A percentile compares a stretch with the other conserved stretches of the same genome.
Evolutionary conservation across 1,140 invertebrate genomes (phyloP).

Genomic region (Hesperophylax magnus): DNA sequence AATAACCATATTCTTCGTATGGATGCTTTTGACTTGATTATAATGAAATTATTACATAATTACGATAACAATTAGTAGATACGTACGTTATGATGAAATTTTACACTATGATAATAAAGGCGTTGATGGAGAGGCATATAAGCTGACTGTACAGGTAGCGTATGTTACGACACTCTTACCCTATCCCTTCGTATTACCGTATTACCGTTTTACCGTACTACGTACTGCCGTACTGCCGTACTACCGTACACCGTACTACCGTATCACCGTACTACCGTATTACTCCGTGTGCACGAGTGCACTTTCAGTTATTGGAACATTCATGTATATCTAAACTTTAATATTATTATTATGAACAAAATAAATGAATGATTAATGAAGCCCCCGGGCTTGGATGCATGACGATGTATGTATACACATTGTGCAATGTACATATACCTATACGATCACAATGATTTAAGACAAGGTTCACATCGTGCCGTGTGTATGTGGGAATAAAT

Average conservation of each 20-base stretch:
- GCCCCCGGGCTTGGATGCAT: slow-evolving; percentile 70
- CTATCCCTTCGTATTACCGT: slow-evolving; percentile 40
- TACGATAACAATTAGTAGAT: slow-evolving; percentile 56
- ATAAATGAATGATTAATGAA: slow-evolving; percentile 59
- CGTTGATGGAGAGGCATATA: slow-evolving; percentile 57
- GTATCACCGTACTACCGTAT: slow-evolving; percentile 37
- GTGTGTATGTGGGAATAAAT: slow-evolving; percentile 89
- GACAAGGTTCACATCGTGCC: slow-evolving; percentile 89
- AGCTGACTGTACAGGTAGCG: slow-evolving; percentile 66
- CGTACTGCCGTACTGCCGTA: slow-evolving; percentile 38
- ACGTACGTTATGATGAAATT: slow-evolving; percentile 57
- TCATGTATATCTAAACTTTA: slow-evolving; percentile 59
- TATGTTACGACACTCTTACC: slow-evolving; percentile 47
- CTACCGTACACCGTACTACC: too few species aligned
- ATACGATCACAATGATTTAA: slow-evolving; percentile 78
- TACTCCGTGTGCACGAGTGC: slow-evolving; percentile 67
- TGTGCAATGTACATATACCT: slow-evolving; percentile 79
- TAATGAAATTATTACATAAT: slow-evolving; percentile 55
- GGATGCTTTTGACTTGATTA: slow-evolving; percentile 65
- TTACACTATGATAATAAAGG: slow-evolving; percentile 55
- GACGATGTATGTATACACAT: slow-evolving; percentile 77
- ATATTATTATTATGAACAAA: slow-evolving; percentile 59
- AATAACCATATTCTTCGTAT: slow-evolving; percentile 71
- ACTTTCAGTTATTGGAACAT: slow-evolving; percentile 72
- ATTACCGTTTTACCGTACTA: too few species aligned